Evolutionary conservation across 2,797 vertebrate species (phyloP).

Genomic region (Dicrostonyx torquatus): DNA sequence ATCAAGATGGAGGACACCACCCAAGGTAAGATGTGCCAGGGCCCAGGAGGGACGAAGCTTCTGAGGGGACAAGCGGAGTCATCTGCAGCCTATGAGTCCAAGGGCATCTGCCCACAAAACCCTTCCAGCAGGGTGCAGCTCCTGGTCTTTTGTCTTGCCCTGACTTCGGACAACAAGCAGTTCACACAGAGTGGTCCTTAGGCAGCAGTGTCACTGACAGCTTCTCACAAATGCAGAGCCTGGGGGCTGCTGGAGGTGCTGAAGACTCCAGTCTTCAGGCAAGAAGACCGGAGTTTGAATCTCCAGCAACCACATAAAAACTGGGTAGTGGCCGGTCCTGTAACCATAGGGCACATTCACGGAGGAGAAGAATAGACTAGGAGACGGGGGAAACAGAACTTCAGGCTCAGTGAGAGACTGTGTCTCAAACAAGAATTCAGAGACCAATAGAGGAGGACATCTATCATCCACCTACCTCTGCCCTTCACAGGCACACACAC

Average conservation of each 20-base stretch:
- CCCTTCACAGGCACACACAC: background rate
- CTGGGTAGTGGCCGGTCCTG: background rate
- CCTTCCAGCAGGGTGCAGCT: background rate
- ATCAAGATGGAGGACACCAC: constrained; percentile 95
- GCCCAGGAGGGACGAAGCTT: background rate
- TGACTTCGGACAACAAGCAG: background rate
- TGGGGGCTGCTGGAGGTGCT: background rate
- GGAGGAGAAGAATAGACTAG: background rate
- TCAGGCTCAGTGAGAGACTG: background rate
- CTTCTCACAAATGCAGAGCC: background rate
- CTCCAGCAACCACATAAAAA: background rate
- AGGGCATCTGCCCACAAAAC: background rate
- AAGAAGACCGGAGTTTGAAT: background rate
- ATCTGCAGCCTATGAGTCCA: background rate
- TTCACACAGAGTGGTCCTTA: background rate
- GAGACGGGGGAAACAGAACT: background rate
- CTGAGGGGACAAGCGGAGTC: no score
- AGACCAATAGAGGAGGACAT: background rate
- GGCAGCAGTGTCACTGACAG: background rate
- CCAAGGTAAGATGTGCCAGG: constrained; percentile 85
- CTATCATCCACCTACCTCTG: background rate
- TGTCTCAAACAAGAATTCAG: background rate
- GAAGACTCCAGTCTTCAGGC: no score
- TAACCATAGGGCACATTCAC: background rate
- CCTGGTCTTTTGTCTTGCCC: background rate